These are phyloP conservation scores for Anoplolepis gracilipes DNA, from an alignment of 1,140 invertebrate species.

Conservation along the genomic window DNA sequence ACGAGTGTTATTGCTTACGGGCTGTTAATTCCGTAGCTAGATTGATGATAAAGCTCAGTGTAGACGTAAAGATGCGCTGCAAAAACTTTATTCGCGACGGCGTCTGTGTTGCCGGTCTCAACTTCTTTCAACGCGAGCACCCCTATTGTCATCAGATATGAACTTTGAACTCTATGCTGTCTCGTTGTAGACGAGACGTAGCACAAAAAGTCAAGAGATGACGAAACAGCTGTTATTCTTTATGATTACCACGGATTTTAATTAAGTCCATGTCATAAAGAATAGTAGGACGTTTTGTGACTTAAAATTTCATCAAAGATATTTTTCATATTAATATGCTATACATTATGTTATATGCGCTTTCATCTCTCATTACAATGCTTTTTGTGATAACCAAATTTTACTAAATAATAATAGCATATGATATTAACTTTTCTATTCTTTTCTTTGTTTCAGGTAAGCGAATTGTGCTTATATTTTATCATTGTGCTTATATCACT, in stretches of 20 bases:
- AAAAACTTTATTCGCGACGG: slow-evolving; percentile 41
- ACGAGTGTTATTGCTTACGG: background rate
- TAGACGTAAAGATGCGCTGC: background rate
- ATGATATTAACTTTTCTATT: slow-evolving; percentile 1
- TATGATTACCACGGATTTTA: background rate
- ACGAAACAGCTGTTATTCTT: slow-evolving; percentile 35
- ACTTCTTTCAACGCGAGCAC: slow-evolving; percentile 29
- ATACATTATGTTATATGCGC: background rate
- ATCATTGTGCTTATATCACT: too few species aligned
- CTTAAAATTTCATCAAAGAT: background rate
- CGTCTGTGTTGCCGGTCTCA: slow-evolving; percentile 19
- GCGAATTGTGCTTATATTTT: slow-evolving; percentile 15
- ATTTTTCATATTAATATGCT: background rate
- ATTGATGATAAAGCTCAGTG: slow-evolving; percentile 2
- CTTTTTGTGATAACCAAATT: background rate
- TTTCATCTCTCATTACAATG: background rate
- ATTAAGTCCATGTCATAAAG: slow-evolving; percentile 25
- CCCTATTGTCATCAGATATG: slow-evolving; percentile 28
- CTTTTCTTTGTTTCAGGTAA: slow-evolving; percentile 66
- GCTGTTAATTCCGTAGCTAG: slow-evolving; percentile 37
- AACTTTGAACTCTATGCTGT: slow-evolving; percentile 39
- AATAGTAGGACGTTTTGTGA: background rate
- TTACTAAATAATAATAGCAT: background rate
- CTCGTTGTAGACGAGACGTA: background rate
- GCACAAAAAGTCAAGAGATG: slow-evolving; percentile 33